Base-by-base conservation (phyloP, 1,140 invertebrate species). In the Drosophila teissieri region DNA sequence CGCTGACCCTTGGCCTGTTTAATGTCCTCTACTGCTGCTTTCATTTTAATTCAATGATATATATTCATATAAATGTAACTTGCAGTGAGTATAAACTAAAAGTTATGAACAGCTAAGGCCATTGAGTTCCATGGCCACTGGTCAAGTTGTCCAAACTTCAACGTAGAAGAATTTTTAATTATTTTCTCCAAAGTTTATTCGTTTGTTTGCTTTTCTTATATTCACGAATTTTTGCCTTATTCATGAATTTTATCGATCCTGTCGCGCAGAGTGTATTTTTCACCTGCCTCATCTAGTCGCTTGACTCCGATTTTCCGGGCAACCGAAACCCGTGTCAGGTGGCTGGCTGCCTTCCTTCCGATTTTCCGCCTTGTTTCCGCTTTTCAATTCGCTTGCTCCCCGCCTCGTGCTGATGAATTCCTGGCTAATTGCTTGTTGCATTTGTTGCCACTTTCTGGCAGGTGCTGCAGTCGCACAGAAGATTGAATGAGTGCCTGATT, bases 381-480 rank as follows among this genome's bases (percentile, higher is more conserved):
- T 55, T 31, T 45, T 19, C 19, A 22, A 55, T 55, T 55, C 53
- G 15, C 11, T 12, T 12, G 53, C 72, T 8, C 27, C 36, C 34
- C 31, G 7, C 10, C 53, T 44, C 15, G 22, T 62, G 42, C 72
- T 60, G 12, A 62, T 68, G 74, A 82, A 83, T 83, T 78, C 75
- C 56, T 36, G 39, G 64, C 73, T 80, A 80, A 85, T 78, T 84
- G 81, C 46, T 34, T 65, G 44, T 37, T 51, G 60, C 34, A 37
- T n/a, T 24, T 63, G 60, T 36, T 67, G 64, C 34, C 39, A 11
- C 14, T 55, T 22, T 37, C 12, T 19, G 34, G 51, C 68, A 70
- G 68, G 64, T 56, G 51, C 48, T 34, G 64, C 52, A 70, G 15
- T 70, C 51, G n/a, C 64, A 68, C 37, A 52, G 37, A 27, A 62